Evolutionary conservation across 1,140 invertebrate species (phyloP), one percentile per base, ranked within the genome.

Genomic region (Drosophila pruinosa): DNA sequence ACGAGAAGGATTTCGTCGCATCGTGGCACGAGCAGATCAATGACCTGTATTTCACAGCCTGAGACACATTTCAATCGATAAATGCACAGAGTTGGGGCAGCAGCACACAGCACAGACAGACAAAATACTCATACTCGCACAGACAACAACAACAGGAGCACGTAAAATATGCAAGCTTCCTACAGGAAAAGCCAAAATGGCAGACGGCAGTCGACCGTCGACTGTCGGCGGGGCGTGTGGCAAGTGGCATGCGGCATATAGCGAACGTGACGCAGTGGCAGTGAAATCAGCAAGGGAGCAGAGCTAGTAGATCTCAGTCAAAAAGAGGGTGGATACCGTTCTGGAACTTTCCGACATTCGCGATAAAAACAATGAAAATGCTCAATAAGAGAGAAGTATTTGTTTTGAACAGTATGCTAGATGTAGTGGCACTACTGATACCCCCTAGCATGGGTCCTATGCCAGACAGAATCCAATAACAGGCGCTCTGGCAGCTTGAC

Each of bases 11-110:
- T 78, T 78, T 70, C 61, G 78, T 67, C 53, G 72, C 56, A 68
- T 72, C 48, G 56, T 81, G 70, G 75, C 83, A 83, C 67, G 72
- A 83, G 64, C 75, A 73, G 83, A 89, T 89, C 83, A 89, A 89
- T 89, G 83, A 89, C 83, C 83, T 89, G 83, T 80, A 89, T 89
- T 89, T 89, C 83, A 79, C 75, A 85, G 80, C 71, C 75, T 75
- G 83, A 89, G 83, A 89, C 83, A 83, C 78, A 89, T 77, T 89
- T 83, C 83, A 89, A 89, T 89, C 83, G 83, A 89, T 89, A 89
- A 89, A 89, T 89, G 73, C 77, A 78, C 73, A 89, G 83, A 89
- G 83, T 89, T 89, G 85, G 83, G 79, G 83, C 75, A 83, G 74
- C 70, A 72, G 82, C 56, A 67, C 73, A 75, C 61, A 78, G 77